phyloP scores from a whole-genome alignment of 2,888 invertebrate species.

The Neoaliturus tenellus region DNA sequence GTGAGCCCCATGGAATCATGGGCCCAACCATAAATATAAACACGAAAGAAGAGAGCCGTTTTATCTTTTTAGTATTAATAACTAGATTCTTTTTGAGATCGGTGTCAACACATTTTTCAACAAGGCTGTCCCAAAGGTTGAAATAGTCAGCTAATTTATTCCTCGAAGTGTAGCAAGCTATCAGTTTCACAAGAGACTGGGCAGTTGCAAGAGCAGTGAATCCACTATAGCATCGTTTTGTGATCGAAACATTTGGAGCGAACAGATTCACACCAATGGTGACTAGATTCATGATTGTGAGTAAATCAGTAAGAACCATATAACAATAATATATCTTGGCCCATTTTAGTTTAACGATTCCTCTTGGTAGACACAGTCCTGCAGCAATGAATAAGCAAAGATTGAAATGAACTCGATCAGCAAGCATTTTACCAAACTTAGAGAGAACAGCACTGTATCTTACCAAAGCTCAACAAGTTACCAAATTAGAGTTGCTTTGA shows the following conservation, averaged over 20 bases:
- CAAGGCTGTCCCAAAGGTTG: constrained; percentile 38
- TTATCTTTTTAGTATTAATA: neutral
- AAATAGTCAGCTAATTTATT: neutral
- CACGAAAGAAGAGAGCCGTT: neutral
- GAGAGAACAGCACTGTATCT: too few species aligned
- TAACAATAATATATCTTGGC: constrained; percentile 12
- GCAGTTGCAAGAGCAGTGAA: constrained; percentile 41
- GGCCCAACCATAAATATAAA: constrained; percentile 36
- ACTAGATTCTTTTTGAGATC: neutral
- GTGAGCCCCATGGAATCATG: constrained; percentile 50
- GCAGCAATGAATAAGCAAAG: constrained; percentile 38
- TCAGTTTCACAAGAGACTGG: neutral
- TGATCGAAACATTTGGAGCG: constrained; percentile 17
- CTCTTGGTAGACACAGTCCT: constrained; percentile 1
- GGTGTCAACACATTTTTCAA: constrained; percentile 1
- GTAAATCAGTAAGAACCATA: constrained; percentile 24
- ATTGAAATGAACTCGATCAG: constrained; percentile 3
- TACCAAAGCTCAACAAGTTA: too few species aligned
- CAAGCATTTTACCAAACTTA: too few species aligned
- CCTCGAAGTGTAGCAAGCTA: constrained; percentile 1
- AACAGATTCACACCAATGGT: constrained; percentile 39
- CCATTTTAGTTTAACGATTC: neutral
- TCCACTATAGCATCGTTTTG: constrained; percentile 31
- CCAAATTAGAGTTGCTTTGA: neutral
- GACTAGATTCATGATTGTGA: constrained; percentile 14